These are phyloP conservation scores for Drosophila buzzatii DNA, from an alignment of 2,888 invertebrate species.

Conservation along the genomic window DNA sequence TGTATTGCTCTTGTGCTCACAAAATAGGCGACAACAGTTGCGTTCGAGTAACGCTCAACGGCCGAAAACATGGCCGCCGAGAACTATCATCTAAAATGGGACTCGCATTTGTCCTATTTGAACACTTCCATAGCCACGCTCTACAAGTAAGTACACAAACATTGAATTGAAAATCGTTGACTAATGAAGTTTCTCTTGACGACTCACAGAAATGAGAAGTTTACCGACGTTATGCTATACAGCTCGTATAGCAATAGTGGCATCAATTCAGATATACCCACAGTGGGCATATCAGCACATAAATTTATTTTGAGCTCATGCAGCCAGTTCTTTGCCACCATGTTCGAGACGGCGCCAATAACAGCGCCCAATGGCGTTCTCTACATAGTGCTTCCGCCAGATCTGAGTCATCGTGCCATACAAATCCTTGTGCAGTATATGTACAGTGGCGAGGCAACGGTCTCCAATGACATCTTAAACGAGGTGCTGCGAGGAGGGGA, in stretches of 20 bases:
- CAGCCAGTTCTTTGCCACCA: conserved; percentile 87
- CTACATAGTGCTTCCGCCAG: conserved; percentile 92
- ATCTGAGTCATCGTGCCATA: conserved; percentile 92
- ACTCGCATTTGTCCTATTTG: conserved; percentile 92
- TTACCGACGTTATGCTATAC: conserved; percentile 92
- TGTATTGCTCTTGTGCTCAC: conserved; percentile 31
- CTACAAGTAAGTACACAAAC: conserved; percentile 83
- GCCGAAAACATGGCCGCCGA: conserved; percentile 86
- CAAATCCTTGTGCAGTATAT: conserved; percentile 94
- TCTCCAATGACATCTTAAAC: conserved; percentile 93
- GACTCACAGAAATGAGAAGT: conserved; percentile 89
- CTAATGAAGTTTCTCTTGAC: background rate
- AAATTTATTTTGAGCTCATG: conserved; percentile 94
- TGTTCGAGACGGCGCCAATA: conserved; percentile 84
- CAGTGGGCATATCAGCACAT: conserved; percentile 93
- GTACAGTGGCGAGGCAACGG: conserved; percentile 92
- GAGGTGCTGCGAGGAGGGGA: conserved; percentile 93
- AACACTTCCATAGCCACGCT: conserved; percentile 93
- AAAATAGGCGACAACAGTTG: conserved; percentile 24
- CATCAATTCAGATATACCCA: conserved; percentile 83
- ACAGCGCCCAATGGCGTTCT: conserved; percentile 86
- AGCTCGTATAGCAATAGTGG: conserved; percentile 87
- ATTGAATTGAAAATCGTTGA: background rate
- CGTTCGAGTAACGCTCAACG: conserved; percentile 8
- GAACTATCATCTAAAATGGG: conserved; percentile 95